phyloP scores from a whole-genome alignment of 2,113 vertebrate genomes.

The Mandrillus leucophaeus region DNA sequence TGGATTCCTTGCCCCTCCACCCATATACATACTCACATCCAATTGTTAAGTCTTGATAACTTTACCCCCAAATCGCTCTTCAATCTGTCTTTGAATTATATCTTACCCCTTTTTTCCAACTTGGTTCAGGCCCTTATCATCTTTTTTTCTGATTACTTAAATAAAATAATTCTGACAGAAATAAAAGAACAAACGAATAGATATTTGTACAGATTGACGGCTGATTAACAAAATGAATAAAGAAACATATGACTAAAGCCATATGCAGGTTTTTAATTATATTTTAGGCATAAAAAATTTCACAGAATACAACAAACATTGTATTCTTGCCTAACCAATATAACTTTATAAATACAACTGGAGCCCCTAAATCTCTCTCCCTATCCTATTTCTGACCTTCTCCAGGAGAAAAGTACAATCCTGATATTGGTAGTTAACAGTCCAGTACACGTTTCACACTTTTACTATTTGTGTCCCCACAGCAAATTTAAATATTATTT shows the following conservation, averaged over 20 bases:
- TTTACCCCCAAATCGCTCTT: not conserved
- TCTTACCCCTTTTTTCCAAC: not conserved
- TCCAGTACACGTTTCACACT: not conserved
- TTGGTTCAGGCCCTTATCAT: not conserved
- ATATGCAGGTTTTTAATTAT: not conserved
- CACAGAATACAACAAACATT: not conserved
- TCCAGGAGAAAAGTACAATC: not conserved
- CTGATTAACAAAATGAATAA: not conserved
- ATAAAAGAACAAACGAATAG: not conserved
- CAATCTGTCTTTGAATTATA: not conserved
- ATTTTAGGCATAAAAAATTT: not conserved
- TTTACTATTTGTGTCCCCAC: not conserved
- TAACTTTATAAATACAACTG: not conserved
- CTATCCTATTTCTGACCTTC: not conserved
- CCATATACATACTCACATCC: not conserved
- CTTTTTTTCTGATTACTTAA: not conserved
- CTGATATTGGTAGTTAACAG: not conserved
- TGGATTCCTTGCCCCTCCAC: not conserved
- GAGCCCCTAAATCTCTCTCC: not conserved
- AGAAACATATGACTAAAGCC: not conserved
- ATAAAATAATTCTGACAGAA: slow-evolving; percentile 12
- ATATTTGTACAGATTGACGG: not conserved
- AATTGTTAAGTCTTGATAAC: not conserved
- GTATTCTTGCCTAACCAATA: not conserved
- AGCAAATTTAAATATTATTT: not conserved